A percentile compares a stretch with the other conserved stretches of the same genome.
Evolutionary conservation across 2,113 vertebrate genomes (phyloP).

Genomic region (Larimichthys polyactis): DNA sequence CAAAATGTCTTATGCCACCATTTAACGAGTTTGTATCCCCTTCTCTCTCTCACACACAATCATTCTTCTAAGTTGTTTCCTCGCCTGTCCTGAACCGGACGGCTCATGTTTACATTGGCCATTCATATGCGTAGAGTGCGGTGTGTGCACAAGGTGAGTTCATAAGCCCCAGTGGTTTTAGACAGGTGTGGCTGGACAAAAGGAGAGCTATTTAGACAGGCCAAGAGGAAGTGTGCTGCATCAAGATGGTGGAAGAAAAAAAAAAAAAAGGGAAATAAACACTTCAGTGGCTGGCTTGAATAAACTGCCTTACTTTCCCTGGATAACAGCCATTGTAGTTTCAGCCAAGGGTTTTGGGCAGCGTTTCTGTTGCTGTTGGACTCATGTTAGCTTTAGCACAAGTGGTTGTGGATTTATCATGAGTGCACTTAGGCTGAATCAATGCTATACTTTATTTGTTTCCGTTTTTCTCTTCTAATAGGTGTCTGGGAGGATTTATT

Average conservation of each 20-base stretch:
- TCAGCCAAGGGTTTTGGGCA: slow-evolving; percentile 34
- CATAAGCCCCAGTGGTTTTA: slow-evolving; percentile 17
- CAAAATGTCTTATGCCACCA: neutral
- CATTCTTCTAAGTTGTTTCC: slow-evolving; percentile 32
- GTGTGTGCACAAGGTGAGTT: slow-evolving; percentile 47
- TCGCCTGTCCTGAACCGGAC: slow-evolving; percentile 23
- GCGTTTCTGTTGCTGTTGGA: slow-evolving; percentile 48
- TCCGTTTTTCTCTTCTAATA: neutral
- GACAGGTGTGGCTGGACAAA: slow-evolving; percentile 60
- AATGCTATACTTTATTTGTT: slow-evolving; percentile 12
- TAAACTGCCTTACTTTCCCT: slow-evolving; percentile 42
- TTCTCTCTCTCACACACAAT: neutral
- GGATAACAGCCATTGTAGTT: slow-evolving; percentile 34
- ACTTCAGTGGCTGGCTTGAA: slow-evolving; percentile 55
- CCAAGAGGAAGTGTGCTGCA: slow-evolving; percentile 67
- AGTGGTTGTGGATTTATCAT: slow-evolving; percentile 29
- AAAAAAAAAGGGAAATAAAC: slow-evolving; percentile 51
- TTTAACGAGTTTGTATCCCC: neutral
- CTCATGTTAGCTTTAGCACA: slow-evolving; percentile 5
- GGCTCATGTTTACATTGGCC: slow-evolving; percentile 59
- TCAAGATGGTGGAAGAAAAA: slow-evolving; percentile 63
- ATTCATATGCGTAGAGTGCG: neutral
- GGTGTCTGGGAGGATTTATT: neutral
- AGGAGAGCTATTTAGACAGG: slow-evolving; percentile 47
- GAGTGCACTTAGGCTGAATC: slow-evolving; percentile 2